Evolutionary conservation across 1,140 invertebrate genomes (phyloP), one percentile per base, ranked within the genome.

Genomic region (Drosophila pandora): DNA sequence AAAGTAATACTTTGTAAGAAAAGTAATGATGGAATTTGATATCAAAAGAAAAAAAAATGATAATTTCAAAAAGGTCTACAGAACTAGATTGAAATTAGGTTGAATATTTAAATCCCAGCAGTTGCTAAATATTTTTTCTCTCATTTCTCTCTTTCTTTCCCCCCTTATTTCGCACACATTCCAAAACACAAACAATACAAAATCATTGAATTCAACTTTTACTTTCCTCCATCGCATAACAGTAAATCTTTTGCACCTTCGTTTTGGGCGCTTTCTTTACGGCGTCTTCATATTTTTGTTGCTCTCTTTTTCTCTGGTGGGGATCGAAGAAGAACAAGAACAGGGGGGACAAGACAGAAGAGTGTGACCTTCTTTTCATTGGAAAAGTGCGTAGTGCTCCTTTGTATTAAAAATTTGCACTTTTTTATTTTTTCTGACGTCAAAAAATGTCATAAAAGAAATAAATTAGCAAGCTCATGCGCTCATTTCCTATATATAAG

Each of bases 131-230:
- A 28, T 17, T 17, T 17, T 1, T 17, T 17, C n/a, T 10, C 12
- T 34, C 9, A 9, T 10, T 10, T 10, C 6, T 32, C 6, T 58
- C 21, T 48, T 34, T 32, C 32, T 43, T 25, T 12, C 17, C n/a
- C 28, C 6, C 13, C 5, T 3, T 12, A 47, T 37, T 65, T 65
- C 9, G 23, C 48, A 25, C 22, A 34, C 34, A 62, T 52, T 43
- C 21, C 48, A 64, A 59, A 62, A 61, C 34, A 61, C 34, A 58
- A 56, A 67, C 48, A 67, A 78, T 57, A 49, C 37, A 47, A 67
- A 63, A 79, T 83, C 76, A 84, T 84, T 84, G 80, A 83, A 79
- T 84, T 84, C 13, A 43, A 83, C 80, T 83, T 83, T 83, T 83
- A 84, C 80, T 83, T 83, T 83, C 76, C 69, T 62, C 10, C 17